Evolutionary conservation across 53 echinoderm and acorn worm genomes (phyloP), one percentile per base, ranked within the genome.

Genomic region (Holothuria scabra): DNA sequence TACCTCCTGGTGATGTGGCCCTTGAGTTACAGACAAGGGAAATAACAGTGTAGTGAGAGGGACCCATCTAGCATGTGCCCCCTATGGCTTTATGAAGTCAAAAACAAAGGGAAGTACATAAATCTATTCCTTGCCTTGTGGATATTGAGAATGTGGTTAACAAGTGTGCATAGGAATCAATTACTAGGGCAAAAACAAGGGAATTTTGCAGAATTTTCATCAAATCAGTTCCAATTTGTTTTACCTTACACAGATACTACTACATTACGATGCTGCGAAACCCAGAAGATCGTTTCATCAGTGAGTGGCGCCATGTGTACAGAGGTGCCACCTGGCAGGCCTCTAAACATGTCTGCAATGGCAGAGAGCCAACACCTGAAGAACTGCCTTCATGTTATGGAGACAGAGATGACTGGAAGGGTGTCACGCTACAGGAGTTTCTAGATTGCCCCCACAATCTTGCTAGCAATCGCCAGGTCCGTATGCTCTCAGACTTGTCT

Each of bases 251-350:
- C 89, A 97, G 99, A 60, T 99, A 99, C 66, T 99, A 88, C 67
- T 99, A 95, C 71, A 72, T 95, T 56, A 99, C 99, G 13, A 81
- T 93, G 65, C 59, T 99, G 24, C 95, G 99, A n/a, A 76, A 99
- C 31, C 99, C 99, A 0, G 79, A 89, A 12, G 28, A 86, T 9
- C 82, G 99, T 4, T 99, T 82, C 72, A 86, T 99, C 79, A 99
- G 99, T 67, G 95, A 99, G 33, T 99, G 99, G 99, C 69, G 87
- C 21, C 99, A 99, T 65, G 93, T 95, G 16, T 74, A 91, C 49
- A 78, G 99, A 8, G 95, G 99, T 2, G 99, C 99, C 21, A 99
- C 99, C 0, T 99, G 99, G 99, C 89, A 87, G 58, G 71, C 60
- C 46, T 32, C 95, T 11, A 74, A 72, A 12, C 99, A 95, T 90